A percentile compares a stretch with the other conserved stretches of the same genome.
phyloP scores from a whole-genome alignment of 2,888 invertebrate genomes.

The Choristoneura rosaceana region DNA sequence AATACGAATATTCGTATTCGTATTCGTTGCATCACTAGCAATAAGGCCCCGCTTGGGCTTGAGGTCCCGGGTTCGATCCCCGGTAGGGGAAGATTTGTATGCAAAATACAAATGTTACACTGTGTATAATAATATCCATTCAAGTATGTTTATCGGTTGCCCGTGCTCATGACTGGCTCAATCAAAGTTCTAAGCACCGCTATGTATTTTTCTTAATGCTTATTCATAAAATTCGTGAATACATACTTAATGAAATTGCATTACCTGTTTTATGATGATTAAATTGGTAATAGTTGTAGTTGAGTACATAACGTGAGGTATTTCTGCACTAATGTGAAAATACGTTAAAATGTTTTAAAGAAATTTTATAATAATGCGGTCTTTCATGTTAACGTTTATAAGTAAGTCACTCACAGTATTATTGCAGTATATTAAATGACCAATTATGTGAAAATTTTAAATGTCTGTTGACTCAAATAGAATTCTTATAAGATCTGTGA shows the following conservation, averaged over 20 bases:
- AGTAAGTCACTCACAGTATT: background rate
- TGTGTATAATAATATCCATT: too few relatives aligned
- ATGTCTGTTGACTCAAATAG: background rate
- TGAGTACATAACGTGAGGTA: background rate
- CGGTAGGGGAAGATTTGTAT: too few relatives aligned
- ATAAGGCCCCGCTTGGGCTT: too few relatives aligned
- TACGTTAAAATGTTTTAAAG: background rate
- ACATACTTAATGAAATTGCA: background rate
- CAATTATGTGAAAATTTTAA: background rate
- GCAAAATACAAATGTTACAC: too few relatives aligned
- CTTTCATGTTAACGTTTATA: background rate
- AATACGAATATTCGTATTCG: too few relatives aligned
- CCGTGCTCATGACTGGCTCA: too few relatives aligned
- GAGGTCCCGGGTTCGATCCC: too few relatives aligned
- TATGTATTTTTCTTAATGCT: background rate
- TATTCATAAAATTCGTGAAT: background rate
- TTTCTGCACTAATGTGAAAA: background rate
- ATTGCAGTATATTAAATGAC: background rate
- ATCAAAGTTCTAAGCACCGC: too few relatives aligned
- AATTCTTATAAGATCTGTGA: background rate
- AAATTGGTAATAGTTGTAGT: background rate
- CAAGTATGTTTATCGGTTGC: too few relatives aligned
- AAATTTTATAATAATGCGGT: background rate
- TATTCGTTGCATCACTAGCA: too few relatives aligned
- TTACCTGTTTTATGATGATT: conserved; percentile 8